Evolutionary conservation across 1,140 invertebrate genomes (phyloP), one percentile per base, ranked within the genome.

Genomic region (Zaprionus capensis): DNA sequence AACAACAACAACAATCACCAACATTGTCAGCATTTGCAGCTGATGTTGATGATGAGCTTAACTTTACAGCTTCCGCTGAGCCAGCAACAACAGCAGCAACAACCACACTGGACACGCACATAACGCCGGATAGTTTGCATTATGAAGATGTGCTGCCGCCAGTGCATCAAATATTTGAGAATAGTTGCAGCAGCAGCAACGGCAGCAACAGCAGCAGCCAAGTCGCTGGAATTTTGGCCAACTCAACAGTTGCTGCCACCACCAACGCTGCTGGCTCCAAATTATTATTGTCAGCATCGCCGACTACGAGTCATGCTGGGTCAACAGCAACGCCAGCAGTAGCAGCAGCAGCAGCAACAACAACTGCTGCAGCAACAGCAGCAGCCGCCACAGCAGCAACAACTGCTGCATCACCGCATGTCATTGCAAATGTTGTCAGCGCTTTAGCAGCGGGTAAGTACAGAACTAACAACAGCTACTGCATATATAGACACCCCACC

Each of bases 51-150:
- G 83, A 91, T 84, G 88, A 79, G 74, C 74, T 84, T 84, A 84
- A 87, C 83, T 86, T 91, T 83, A 81, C 84, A 81, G 72, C 84
- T 88, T 88, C 84, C 84, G 84, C 71, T 69, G 83, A 79, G 63
- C 46, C 76, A 71, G 68, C 75, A 71, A 44, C 58, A 64, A 41
- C 70, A 70, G 2, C 72, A 49, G 28, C 28, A 31, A 46, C 71
- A 67, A 41, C 70, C 34, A 14, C 53, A 57, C 57, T 67, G 26
- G 61, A 55, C 69, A 71, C 69, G 74, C 71, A 75, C 53, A 83
- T 70, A 75, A 82, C 72, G 77, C 71, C 86, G 76, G 80, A 90
- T 80, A 82, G 86, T 76, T 76, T 85, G 86, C 82, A 91, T 91
- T 91, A 91, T 83, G 87, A 91, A 91, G 87, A 91, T 83, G 80